Evolutionary conservation across 2,113 vertebrate genomes (phyloP), one percentile per base, ranked within the genome.

Genomic region (Panthera leo): DNA sequence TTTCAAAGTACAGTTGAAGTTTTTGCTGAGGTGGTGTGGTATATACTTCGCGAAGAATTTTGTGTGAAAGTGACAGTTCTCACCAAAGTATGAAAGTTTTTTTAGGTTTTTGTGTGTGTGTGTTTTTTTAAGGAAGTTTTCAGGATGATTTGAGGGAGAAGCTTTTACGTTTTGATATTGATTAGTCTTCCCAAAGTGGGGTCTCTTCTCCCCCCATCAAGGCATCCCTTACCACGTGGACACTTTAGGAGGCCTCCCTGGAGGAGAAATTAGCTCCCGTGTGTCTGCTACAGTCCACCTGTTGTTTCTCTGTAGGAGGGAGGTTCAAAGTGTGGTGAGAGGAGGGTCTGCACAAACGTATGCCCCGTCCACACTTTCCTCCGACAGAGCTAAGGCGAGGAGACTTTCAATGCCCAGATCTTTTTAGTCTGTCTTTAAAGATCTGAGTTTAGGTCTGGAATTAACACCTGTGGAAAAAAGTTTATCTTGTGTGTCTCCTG

Each of bases 351-450:
- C 6, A 23, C 10, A 39, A 36, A 29, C 15, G 36, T 48, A 1
- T n/a, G 4, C 13, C 2, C 8, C 15, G 5, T n/a, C 23, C 4
- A 0, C 23, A 2, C 13, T 36, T 34, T 36, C 21, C 73, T 92
- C 6, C 15, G 15, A 0, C 27, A 14, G n/a, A 19, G 6, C 0
- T 1, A 27, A 16, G 42, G 65, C 53, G 34, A 48, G 27, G 19
- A 5, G 53, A 29, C 25, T 73, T 36, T 36, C 39, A 90, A 13
- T 34, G 6, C 3, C 0, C 3, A 5, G 10, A 6, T 27, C 29
- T 93, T 79, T n/a, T 51, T 8, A 31, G 42, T 65, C 34, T 79
- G 83, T 82, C 65, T 84, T 61, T 70, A 21, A 71, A 75, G 70
- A 65, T 67, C n/a, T 25, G 21, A 36, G 45, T 10, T 55, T 31